phyloP scores from a whole-genome alignment of 2,113 vertebrate species.

The Dicrurus megarhynchus region DNA sequence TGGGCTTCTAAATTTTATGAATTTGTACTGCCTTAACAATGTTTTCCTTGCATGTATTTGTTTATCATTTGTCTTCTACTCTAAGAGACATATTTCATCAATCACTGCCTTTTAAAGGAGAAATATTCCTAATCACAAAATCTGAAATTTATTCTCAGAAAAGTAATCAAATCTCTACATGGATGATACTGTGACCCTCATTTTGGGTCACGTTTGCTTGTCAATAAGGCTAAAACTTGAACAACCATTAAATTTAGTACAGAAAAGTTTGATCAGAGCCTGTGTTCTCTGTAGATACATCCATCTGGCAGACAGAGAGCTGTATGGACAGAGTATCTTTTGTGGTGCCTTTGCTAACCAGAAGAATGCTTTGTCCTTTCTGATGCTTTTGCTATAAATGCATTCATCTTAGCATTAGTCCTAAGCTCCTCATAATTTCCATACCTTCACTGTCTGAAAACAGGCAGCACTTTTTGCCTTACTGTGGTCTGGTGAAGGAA shows the following conservation, averaged over 20 bases:
- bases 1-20: background rate
- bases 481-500: background rate
- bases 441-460: background rate
- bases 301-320: background rate
- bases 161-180: background rate
- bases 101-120: background rate
- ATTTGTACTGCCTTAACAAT: background rate
- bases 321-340: background rate
- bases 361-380: background rate
- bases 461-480: background rate
- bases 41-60: background rate
- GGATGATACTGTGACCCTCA: background rate
- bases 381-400: background rate
- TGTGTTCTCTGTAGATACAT: background rate
- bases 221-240: background rate
- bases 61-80: background rate
- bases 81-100: background rate
- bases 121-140: background rate
- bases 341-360: background rate
- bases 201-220: rapidly evolving
- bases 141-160: background rate
- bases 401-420: background rate
- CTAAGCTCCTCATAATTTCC: background rate
- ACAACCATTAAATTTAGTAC: background rate
- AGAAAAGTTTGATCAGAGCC: background rate